Evolutionary conservation across 2,888 invertebrate genomes (phyloP).

Genomic region (Drosophila niveifrons): DNA sequence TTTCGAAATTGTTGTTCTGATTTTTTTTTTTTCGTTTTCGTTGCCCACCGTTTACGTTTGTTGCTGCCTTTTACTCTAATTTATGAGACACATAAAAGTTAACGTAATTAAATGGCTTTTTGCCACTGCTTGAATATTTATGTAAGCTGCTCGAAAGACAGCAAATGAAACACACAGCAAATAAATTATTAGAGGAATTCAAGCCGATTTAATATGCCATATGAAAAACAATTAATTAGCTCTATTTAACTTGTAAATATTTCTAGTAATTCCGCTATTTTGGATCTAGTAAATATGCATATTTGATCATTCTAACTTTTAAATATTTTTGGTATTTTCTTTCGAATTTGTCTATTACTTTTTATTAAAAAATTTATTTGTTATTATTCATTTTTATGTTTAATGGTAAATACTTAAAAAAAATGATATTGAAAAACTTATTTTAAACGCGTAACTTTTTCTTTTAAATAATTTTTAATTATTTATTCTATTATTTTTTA

Average conservation of each 20-base stretch:
- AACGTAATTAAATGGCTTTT: slow-evolving; percentile 79
- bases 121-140: slow-evolving; percentile 69
- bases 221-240: background rate
- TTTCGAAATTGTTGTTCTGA: slow-evolving; percentile 37
- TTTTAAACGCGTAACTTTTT: no score
- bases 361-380: no score
- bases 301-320: no score
- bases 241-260: background rate
- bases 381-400: no score
- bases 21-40: slow-evolving; percentile 44
- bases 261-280: no score
- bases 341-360: no score
- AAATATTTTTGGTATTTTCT: no score
- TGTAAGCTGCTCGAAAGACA: slow-evolving; percentile 33
- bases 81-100: slow-evolving; percentile 81
- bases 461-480: no score
- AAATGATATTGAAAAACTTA: no score
- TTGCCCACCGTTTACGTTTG: slow-evolving; percentile 68
- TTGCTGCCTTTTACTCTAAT: slow-evolving; percentile 51
- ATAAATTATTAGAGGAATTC: slow-evolving; percentile 8
- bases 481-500: no score
- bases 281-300: no score
- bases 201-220: background rate
- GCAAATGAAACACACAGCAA: background rate
- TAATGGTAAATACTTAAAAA: no score